Conservation (phyloP, 2,797 vertebrate genomes). For the Varecia variegata region DNA sequence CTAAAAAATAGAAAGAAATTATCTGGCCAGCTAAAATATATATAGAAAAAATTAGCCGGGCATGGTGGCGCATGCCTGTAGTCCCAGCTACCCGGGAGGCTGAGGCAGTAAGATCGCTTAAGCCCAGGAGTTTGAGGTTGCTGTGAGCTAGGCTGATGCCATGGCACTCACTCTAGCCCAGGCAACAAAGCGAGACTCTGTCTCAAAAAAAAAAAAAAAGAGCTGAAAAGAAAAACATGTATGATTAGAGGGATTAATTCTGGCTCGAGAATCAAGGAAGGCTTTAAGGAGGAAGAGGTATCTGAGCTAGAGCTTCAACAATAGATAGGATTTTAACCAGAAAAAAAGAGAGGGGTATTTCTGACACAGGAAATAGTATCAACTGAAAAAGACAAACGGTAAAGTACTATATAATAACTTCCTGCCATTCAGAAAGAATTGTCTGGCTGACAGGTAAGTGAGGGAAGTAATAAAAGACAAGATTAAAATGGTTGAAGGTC, state of each 20-base stretch:
- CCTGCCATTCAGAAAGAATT: neutral
- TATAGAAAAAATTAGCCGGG: no score
- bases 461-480: neutral
- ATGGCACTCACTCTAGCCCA: no score
- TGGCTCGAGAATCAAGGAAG: neutral
- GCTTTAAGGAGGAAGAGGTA: neutral
- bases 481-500: neutral
- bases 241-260: neutral
- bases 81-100: no score
- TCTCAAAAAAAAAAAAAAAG: no score
- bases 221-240: neutral
- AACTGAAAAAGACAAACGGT: neutral
- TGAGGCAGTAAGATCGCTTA: no score
- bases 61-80: no score
- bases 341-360: neutral
- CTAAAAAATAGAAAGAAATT: no score
- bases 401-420: neutral
- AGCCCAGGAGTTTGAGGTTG: no score
- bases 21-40: no score
- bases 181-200: no score
- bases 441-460: neutral
- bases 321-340: neutral
- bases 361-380: neutral
- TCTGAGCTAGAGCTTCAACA: neutral
- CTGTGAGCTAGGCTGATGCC: no score